Base-by-base conservation (phyloP, 2,888 invertebrate genomes). In the Ichneumon xanthorius region DNA sequence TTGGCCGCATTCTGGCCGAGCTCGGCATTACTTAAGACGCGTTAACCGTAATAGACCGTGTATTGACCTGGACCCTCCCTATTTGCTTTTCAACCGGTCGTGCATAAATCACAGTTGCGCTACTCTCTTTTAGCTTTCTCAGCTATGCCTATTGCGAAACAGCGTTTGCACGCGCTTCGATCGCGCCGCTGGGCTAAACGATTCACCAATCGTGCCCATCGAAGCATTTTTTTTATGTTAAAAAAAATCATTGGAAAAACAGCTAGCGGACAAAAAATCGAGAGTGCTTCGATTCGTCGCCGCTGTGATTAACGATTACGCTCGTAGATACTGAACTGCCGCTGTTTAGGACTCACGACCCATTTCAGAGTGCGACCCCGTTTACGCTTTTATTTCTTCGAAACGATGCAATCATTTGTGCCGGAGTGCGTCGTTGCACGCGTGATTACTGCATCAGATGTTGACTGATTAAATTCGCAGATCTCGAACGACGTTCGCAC, bases 1-100 rank as follows among this genome's bases (percentile, higher is more conserved):
- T 92, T 91, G 92, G 92, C 92, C 92, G 92, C 92, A 92, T 92
- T 92, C 90, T 82, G 45, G 81, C 58, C 79, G 82, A 82, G 88
- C 82, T 83, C 84, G 90, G 86, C 89, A 40, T 88, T 88, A 89
- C 88, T 90, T 90, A 88, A 87, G 89, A 89, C 68, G 89, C 88
- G 91, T 88, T 90, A 90, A 87, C 89, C 88, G 89, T 89, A 91
- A 92, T 92, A 90, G 88, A 84, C 88, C 88, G 84, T 87, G 87
- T 87, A 88, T 92, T 92, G 91, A 90, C 90, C 91, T 83, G 90
- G 78, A 30, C 88, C 85, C 80, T 72, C 73, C 80, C 76, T 67
- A 75, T 89, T 89, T 80, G 88, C 89, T 88, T 76, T 33, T 16
- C 63, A 87, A 86, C 76, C 68, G 65, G 82, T 87, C 85, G 89